Percentiles rank a stretch among this genome's conserved stretches.
Evolutionary conservation across 2,113 vertebrate species (phyloP).

Genomic region (Sturnus vulgaris): DNA sequence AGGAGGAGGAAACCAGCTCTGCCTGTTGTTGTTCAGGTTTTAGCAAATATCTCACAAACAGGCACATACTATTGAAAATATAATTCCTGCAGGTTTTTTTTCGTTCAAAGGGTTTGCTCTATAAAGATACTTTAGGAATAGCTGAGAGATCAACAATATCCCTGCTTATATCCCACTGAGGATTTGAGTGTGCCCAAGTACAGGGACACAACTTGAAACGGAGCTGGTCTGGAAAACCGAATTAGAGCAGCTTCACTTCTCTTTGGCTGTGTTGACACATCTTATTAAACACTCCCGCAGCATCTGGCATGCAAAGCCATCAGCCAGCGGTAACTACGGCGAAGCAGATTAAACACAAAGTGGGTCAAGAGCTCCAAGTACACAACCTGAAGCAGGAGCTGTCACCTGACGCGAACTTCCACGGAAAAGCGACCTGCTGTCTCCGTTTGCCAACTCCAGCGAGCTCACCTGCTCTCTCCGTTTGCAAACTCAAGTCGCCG

Average conservation of each 20-base stretch:
- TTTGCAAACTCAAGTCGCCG: neutral
- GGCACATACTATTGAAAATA: fast-evolving
- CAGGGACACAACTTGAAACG: fast-evolving
- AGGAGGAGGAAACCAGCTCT: neutral
- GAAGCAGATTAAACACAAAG: neutral
- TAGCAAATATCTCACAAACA: neutral
- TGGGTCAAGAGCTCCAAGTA: neutral
- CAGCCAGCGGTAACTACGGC: neutral
- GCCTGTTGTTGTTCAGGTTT: neutral
- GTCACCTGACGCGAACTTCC: neutral
- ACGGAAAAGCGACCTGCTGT: neutral
- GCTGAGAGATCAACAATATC: neutral
- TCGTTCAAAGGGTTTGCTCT: neutral
- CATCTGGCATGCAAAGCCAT: fast-evolving
- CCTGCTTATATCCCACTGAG: fast-evolving
- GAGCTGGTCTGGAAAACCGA: neutral
- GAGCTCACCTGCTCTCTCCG: neutral
- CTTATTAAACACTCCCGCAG: neutral
- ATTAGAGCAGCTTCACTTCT: neutral
- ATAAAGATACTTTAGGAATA: neutral
- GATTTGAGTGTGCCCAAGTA: fast-evolving
- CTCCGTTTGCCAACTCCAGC: neutral
- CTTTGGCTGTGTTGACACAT: neutral
- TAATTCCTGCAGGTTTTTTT: neutral
- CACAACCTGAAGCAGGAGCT: neutral